A percentile compares a stretch with the other conserved stretches of the same genome.
These are phyloP conservation scores for Actinia tenebrosa DNA, from an alignment of 64 coral and sea anemone species.

Conservation along the genomic window DNA sequence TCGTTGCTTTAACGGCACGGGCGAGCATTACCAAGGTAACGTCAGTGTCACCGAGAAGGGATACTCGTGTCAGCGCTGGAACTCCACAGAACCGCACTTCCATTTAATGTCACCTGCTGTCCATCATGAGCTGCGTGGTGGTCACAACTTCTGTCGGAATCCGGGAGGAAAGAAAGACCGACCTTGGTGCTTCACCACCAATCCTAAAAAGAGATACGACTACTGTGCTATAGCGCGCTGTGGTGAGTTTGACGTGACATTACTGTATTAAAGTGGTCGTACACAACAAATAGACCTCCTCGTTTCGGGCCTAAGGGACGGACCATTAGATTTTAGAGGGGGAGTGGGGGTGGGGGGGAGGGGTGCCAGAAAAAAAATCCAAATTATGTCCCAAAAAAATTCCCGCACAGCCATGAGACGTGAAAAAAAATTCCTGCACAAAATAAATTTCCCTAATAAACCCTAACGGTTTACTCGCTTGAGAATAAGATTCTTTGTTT, in stretches of 20 bases:
- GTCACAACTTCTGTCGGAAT: conserved; percentile 91
- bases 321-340: too few relatives aligned
- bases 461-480: too few relatives aligned
- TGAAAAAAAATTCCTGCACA: too few relatives aligned
- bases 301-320: too few relatives aligned
- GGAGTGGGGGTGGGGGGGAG: too few relatives aligned
- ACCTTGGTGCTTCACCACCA: conserved; percentile 87
- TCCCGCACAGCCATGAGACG: too few relatives aligned
- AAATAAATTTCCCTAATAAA: too few relatives aligned
- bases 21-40: conserved; percentile 67
- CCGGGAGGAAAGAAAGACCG: conserved; percentile 82
- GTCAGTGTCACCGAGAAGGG: conserved; percentile 83
- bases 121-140: conserved; percentile 62
- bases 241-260: conserved; percentile 43
- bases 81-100: conserved; percentile 57
- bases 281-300: too few relatives aligned
- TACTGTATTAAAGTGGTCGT: too few relatives aligned
- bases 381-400: too few relatives aligned
- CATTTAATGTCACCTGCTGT: conserved; percentile 57
- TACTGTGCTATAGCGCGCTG: conserved; percentile 78
- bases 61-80: conserved; percentile 67
- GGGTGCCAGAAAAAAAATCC: too few relatives aligned
- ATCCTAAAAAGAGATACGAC: conserved; percentile 50
- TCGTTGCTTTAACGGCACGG: conserved; percentile 63
- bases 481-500: too few relatives aligned